Conservation (phyloP, 2,113 vertebrate species). For the Corvus moneduloides region DNA sequence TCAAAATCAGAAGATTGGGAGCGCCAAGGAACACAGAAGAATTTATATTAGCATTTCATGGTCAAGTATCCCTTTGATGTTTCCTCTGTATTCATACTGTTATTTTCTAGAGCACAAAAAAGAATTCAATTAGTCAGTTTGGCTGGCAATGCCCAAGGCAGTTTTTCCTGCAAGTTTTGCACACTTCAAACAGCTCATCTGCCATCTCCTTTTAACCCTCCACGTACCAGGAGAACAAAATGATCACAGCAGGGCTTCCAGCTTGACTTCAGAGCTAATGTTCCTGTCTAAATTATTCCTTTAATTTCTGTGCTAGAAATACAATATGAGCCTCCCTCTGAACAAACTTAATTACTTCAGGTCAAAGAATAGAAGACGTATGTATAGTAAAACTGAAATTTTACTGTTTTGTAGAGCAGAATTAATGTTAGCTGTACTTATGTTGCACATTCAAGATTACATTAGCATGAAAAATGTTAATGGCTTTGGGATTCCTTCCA, state of each 20-base stretch:
- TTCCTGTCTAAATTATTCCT: neutral
- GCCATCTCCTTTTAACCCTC: constrained; percentile 53
- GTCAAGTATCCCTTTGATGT: constrained; percentile 58
- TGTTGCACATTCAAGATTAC: neutral
- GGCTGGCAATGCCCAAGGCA: constrained; percentile 39
- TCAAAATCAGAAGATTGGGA: neutral
- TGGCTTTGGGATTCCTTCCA: constrained; percentile 54
- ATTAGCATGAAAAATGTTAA: constrained; percentile 43
- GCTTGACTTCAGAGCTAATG: neutral
- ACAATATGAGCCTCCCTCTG: constrained; percentile 1
- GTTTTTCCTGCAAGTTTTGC: constrained; percentile 13
- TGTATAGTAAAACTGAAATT: neutral
- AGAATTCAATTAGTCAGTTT: constrained; percentile 36
- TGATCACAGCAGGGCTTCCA: neutral
- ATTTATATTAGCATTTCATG: constrained; percentile 48
- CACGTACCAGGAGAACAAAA: neutral
- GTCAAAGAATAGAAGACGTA: constrained; percentile 23
- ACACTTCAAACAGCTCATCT: constrained; percentile 33
- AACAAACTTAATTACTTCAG: constrained; percentile 61
- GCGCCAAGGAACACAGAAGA: neutral
- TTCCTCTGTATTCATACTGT: constrained; percentile 30
- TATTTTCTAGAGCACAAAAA: constrained; percentile 29
- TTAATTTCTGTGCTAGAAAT: constrained; percentile 44
- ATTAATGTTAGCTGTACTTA: constrained; percentile 46
- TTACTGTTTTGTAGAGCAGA: constrained; percentile 56